Evolutionary conservation across 1,140 invertebrate species (phyloP).

Genomic region (Drosophila lini): DNA sequence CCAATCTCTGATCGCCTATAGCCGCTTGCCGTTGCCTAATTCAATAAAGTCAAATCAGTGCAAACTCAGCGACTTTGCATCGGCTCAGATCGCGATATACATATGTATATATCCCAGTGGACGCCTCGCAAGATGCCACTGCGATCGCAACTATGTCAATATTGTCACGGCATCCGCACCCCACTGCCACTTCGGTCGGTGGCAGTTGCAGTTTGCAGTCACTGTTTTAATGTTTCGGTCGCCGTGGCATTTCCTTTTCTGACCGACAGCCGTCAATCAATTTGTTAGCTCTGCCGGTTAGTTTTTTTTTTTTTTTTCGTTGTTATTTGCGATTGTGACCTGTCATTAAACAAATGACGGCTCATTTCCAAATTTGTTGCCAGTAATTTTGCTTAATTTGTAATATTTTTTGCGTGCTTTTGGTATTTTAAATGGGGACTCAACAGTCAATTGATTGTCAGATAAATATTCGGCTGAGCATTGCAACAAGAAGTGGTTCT

Average conservation of each 20-base stretch:
- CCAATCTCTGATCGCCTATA: slow-evolving; percentile 24
- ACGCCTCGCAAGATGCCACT: slow-evolving; percentile 31
- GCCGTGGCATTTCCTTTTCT: slow-evolving; percentile 71
- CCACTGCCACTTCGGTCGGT: slow-evolving; percentile 13
- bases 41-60: slow-evolving; percentile 78
- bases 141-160: slow-evolving; percentile 66
- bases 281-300: slow-evolving; percentile 64
- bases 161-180: slow-evolving; percentile 69
- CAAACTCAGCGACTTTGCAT: slow-evolving; percentile 54
- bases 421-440: slow-evolving; percentile 27
- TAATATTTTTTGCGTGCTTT: slow-evolving; percentile 52
- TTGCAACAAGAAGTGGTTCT: not conserved
- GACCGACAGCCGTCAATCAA: slow-evolving; percentile 77
- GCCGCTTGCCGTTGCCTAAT: slow-evolving; percentile 43
- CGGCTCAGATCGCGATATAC: slow-evolving; percentile 9
- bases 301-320: not conserved
- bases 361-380: slow-evolving; percentile 69
- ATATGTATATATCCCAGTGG: slow-evolving; percentile 17
- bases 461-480: not conserved
- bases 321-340: slow-evolving; percentile 20
- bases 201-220: slow-evolving; percentile 34
- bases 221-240: slow-evolving; percentile 31
- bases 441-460: not conserved
- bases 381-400: slow-evolving; percentile 75
- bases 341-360: slow-evolving; percentile 80